Evolutionary conservation across 2,113 vertebrate species (phyloP), one percentile per base, ranked within the genome.

Genomic region (Odocoileus hemionus): DNA sequence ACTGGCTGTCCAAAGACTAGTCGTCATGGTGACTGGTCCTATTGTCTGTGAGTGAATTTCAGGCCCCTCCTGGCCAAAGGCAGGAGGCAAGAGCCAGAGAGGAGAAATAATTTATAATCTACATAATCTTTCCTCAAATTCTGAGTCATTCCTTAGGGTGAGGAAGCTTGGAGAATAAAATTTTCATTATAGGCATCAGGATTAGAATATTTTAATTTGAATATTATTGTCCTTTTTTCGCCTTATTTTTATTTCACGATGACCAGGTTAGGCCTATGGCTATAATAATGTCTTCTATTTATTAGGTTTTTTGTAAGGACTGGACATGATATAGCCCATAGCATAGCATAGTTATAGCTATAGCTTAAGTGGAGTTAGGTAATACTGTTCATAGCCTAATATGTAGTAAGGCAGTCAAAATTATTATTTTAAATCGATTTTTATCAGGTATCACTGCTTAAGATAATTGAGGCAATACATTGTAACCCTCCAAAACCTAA

Each of bases 201-300:
- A 7, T 87, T 84, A 21, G 11, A 88, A 87, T 88, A 79, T 39
- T 83, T 96, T 52, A 61, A 70, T 87, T 95, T 91, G n/a, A 96
- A 55, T 79, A 36, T 70, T 60, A 58, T 47, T 87, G 7, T 61
- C 15, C 45, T n/a, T 90, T 93, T 74, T 21, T 90, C 52, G 76
- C 2, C 61, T 79, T 93, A 64, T 36, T 97, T 94, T 86, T n/a
- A 92, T 89, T 89, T 57, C 85, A 86, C 55, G 10, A 39, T 92
- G 45, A 12, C 36, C 43, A 83, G 60, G 5, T 52, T 76, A 85
- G 14, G 28, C 26, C 55, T 60, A 47, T 90, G 70, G 10, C 39
- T 95, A 91, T 15, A 74, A 50, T 52, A 96, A 50, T 70, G 28
- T 50, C 80, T 91, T 93, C 58, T 47, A 30, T 50, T 60, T 39